Base-by-base conservation (phyloP, 2,797 vertebrate species). In the Halcyon badia region DNA sequence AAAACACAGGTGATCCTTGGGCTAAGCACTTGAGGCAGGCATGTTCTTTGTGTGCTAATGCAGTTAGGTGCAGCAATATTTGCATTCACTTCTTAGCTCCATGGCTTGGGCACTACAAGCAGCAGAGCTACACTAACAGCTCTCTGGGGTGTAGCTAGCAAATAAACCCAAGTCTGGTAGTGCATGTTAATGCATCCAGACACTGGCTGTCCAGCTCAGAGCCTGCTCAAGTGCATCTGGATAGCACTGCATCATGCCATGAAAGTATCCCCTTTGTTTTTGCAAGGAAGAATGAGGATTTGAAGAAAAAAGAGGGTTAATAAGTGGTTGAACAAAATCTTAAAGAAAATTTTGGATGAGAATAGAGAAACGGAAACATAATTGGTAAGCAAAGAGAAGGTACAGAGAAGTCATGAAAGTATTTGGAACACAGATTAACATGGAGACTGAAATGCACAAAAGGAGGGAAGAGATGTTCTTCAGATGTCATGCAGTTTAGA, bases 161-260 rank as follows among this genome's bases (percentile, higher is more conserved):
- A 61, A 65, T 46, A 54, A 66, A 57, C 10, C 18, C 19, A 26
- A 25, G 6, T 17, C 14, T 88, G 56, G 19, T 44, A 54, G 11
- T 14, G 17, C 26, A 6, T 26, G 16, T 9, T 62, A 44, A 41
- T 58, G 39, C 13, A 33, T 42, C 26, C 28, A 56, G 61, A 35
- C 9, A 17, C 8, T 9, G 4, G 6, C 24, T 77, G 37, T 20
- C 42, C n/a, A 4, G 31, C 54, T 46, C 56, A 54, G 48, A 39
- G 22, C 21, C 35, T 76, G 39, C 21, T 79, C 35, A 44, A 46
- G 3, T 39, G 44, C 6, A 11, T 68, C 65, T 90, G 57, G 25
- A 26, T 56, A 70, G 35, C 0, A 2, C 30, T 70, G 24, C 46
- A 18, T 41, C 13, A 5, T 30, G 20, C 17, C 3, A 3, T n/a